phyloP scores from a whole-genome alignment of 2,888 invertebrate species.

The Drosophila setosimentum region DNA sequence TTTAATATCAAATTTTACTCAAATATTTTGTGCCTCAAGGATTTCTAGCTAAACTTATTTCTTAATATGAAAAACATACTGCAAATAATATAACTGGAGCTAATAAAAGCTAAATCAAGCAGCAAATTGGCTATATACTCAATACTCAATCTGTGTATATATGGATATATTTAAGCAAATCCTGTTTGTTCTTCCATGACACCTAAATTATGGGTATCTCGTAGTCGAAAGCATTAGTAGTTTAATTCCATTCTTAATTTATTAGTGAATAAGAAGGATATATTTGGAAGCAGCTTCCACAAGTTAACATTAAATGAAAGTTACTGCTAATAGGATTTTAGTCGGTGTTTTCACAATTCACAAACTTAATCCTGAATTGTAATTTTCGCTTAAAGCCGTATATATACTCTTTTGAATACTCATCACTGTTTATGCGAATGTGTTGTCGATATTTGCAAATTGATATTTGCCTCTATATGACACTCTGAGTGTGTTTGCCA shows the following conservation, averaged over 20 bases:
- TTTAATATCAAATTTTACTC: not conserved
- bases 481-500: conserved; percentile 15
- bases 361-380: not conserved
- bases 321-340: not conserved
- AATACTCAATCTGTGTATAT: not conserved
- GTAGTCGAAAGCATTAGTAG: not conserved
- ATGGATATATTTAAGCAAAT: not conserved
- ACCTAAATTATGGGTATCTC: not conserved
- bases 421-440: conserved; percentile 6
- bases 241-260: not conserved
- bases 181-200: not conserved
- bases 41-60: not conserved
- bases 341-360: not conserved
- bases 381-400: not conserved
- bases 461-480: conserved; percentile 9
- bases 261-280: not conserved
- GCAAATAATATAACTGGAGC: not conserved
- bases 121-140: not conserved
- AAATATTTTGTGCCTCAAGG: not conserved
- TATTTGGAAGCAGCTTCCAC: not conserved
- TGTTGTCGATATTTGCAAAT: conserved; percentile 8
- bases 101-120: not conserved
- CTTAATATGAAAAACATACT: not conserved
- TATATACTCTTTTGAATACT: not conserved
- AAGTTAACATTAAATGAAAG: not conserved